Evolutionary conservation across 2,797 vertebrate genomes (phyloP).

Genomic region (Sebastes hubbsi): DNA sequence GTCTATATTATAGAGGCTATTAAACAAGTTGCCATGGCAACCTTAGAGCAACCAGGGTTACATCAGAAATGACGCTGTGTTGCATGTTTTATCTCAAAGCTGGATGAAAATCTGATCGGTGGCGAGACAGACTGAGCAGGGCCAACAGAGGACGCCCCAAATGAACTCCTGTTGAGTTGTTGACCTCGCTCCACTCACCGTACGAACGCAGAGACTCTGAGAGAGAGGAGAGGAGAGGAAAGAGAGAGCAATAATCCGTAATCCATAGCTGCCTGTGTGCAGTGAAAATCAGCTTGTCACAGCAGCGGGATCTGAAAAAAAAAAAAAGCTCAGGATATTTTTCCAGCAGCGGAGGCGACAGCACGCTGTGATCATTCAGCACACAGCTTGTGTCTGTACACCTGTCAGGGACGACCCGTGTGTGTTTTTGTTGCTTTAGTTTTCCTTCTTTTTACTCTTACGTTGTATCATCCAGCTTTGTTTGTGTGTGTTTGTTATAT

Average conservation of each 20-base stretch:
- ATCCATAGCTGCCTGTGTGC: constrained; percentile 55
- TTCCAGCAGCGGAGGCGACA: constrained; percentile 5
- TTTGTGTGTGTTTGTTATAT: not conserved
- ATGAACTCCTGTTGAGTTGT: constrained; percentile 20
- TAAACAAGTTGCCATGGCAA: not conserved
- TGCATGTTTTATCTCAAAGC: not conserved
- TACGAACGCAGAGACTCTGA: constrained; percentile 1
- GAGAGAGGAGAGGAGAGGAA: constrained; percentile 10
- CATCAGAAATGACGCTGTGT: not conserved
- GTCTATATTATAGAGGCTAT: not conserved
- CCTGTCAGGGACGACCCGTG: constrained; percentile 12
- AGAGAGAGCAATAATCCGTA: constrained; percentile 58
- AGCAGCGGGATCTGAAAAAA: constrained; percentile 14
- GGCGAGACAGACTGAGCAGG: not conserved
- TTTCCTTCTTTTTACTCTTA: not conserved
- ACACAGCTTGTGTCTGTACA: not conserved
- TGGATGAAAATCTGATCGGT: not conserved
- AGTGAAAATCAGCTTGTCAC: constrained; percentile 37
- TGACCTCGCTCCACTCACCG: constrained; percentile 34
- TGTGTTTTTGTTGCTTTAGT: not conserved
- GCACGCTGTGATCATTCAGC: not conserved
- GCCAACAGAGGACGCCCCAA: not conserved
- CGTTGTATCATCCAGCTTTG: not conserved
- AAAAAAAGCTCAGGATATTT: constrained; percentile 6
- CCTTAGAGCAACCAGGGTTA: not conserved